Evolutionary conservation across 2,113 vertebrate genomes (phyloP), one percentile per base, ranked within the genome.

Genomic region (Crotophaga sulcirostris): DNA sequence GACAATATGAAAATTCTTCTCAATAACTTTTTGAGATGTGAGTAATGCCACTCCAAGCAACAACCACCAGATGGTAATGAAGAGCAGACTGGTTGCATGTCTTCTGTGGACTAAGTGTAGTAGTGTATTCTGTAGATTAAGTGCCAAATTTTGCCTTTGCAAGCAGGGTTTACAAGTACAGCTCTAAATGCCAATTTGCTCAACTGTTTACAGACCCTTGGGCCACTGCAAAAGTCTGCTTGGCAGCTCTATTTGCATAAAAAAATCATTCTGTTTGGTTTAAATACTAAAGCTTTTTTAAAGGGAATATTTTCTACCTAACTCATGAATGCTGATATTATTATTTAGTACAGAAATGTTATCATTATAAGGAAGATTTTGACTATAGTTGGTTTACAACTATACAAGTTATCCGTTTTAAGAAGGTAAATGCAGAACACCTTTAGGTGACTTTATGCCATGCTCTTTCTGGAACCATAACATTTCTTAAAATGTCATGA

Each of bases 51-150:
- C 96, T 97, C 82, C 87, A 47, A 26, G 40, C 73, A 96, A 92
- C 84, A 96, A 75, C 98, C 98, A 98, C 94, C 97, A 98, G 98
- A 96, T 97, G 97, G 97, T 98, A 97, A 98, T 96, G 97, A 97
- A 98, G 98, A 98, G 98, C 97, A 98, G 84, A 52, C 56, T 96
- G 91, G n/a, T 97, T 66, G 13, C 2, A 5, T 47, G 52, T 90
- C 70, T 90, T 94, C 45, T 45, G 42, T 67, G 87, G 60, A 81
- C 84, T 55, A 87, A 93, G 44, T 38, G 12, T n/a, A n/a, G n/a
- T n/a, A n/a, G n/a, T n/a, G n/a, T n/a, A n/a, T n/a, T n/a, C n/a
- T 45, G 42, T 67, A 88, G 60, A 81, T 85, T 55, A 87, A 93
- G 44, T 38, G 12, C 55, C n/a, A 80, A 66, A 10, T 66, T 87